A percentile compares a stretch with the other conserved stretches of the same genome.
These are phyloP conservation scores for Silurus aristotelis DNA, from an alignment of 2,797 vertebrate species.

Conservation along the genomic window DNA sequence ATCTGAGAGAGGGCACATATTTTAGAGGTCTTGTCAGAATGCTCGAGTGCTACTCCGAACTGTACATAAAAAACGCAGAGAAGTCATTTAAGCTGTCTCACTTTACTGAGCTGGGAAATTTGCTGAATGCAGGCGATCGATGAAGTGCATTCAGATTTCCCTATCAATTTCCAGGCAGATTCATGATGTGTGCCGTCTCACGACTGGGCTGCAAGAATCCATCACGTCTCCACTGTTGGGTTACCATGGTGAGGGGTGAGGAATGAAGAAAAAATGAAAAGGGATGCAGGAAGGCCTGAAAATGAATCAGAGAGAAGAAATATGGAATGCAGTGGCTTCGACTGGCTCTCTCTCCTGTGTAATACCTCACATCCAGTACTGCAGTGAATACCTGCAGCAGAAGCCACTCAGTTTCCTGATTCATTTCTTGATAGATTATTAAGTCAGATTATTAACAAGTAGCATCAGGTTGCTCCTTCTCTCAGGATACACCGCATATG, in stretches of 20 bases:
- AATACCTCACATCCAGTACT: not conserved
- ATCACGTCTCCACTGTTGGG: not conserved
- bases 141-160: conserved; percentile 61
- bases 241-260: conserved; percentile 17
- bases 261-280: not conserved
- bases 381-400: not conserved
- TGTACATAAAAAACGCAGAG: conserved; percentile 60
- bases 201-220: conserved; percentile 25
- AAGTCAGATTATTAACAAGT: not conserved
- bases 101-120: conserved; percentile 70
- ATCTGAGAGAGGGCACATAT: conserved; percentile 9
- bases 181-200: conserved; percentile 52
- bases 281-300: not conserved
- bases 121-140: conserved; percentile 66
- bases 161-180: conserved; percentile 61
- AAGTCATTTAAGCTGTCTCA: conserved; percentile 66
- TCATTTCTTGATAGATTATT: no score
- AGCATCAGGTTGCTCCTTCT: not conserved
- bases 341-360: no score
- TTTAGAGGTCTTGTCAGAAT: conserved; percentile 44
- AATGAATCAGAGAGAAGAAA: not conserved
- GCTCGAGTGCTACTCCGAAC: conserved; percentile 48
- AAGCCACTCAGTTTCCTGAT: no score
- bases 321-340: not conserved
- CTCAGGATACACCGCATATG: not conserved